Evolutionary conservation across 2,113 vertebrate species (phyloP).

Genomic region (Verasper variegatus): DNA sequence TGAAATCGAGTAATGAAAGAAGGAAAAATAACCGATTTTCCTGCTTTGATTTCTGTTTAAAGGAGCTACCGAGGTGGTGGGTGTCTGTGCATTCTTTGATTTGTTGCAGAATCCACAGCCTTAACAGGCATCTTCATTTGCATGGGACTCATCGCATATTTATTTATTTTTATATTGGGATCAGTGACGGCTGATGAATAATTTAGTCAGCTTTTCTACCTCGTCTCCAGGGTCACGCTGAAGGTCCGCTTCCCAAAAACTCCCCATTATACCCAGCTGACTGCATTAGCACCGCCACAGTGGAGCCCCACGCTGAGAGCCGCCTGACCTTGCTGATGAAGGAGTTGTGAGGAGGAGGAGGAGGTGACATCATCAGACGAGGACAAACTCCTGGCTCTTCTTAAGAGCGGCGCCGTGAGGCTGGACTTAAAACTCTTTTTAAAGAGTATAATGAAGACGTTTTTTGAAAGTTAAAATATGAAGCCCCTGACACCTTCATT

Average conservation of each 20-base stretch:
- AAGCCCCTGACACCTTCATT: not conserved
- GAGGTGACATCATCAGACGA: slow-evolving; percentile 62
- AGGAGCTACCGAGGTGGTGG: slow-evolving; percentile 27
- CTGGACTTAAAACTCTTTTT: slow-evolving; percentile 10
- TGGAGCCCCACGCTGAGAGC: slow-evolving; percentile 53
- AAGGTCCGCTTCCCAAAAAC: slow-evolving; percentile 72
- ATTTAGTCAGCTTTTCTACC: slow-evolving; percentile 73
- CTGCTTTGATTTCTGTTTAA: slow-evolving; percentile 52
- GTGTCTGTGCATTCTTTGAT: slow-evolving; percentile 28
- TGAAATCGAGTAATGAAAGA: slow-evolving; percentile 41
- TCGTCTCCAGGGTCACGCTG: slow-evolving; percentile 70
- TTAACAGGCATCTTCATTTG: slow-evolving; percentile 52
- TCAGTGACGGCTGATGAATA: slow-evolving; percentile 78
- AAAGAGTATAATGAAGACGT: not conserved
- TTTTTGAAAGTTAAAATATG: not conserved
- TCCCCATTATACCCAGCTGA: slow-evolving; percentile 76
- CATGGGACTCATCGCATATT: slow-evolving; percentile 71
- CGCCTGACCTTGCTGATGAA: slow-evolving; percentile 75
- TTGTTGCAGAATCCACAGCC: slow-evolving; percentile 31
- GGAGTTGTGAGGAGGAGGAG: slow-evolving; percentile 52
- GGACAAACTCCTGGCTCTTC: slow-evolving; percentile 38
- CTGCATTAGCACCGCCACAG: slow-evolving; percentile 63
- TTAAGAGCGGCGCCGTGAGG: not conserved
- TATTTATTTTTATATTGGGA: slow-evolving; percentile 71
- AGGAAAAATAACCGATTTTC: slow-evolving; percentile 37